Conservation (phyloP, 2,888 invertebrate genomes). For the Notodonta dromedarius region DNA sequence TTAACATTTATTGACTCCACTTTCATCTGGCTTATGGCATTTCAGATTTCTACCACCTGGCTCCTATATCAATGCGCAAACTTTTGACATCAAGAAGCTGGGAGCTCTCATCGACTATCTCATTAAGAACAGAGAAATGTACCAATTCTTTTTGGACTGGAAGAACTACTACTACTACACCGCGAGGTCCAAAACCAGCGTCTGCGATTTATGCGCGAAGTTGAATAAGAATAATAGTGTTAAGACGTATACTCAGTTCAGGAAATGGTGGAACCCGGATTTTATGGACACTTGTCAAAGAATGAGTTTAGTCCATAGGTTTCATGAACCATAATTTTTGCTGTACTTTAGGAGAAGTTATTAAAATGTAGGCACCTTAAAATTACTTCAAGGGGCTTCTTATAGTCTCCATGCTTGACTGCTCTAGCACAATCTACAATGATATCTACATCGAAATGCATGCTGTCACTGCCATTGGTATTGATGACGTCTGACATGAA, state of each 20-base stretch:
- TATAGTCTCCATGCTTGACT: no score
- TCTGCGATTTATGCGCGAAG: conserved; percentile 65
- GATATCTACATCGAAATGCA: no score
- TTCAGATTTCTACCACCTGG: conserved; percentile 71
- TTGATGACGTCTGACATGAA: no score
- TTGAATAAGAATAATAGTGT: conserved; percentile 45
- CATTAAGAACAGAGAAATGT: conserved; percentile 56
- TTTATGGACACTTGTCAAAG: conserved; percentile 55
- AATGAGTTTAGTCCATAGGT: conserved; percentile 43
- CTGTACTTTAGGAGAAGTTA: not conserved
- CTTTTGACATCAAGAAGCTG: conserved; percentile 61
- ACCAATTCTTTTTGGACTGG: conserved; percentile 71
- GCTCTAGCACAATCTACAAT: no score
- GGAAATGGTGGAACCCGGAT: conserved; percentile 68
- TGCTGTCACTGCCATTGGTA: no score
- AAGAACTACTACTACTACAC: conserved; percentile 66
- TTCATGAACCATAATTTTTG: conserved; percentile 24
- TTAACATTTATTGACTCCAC: no score
- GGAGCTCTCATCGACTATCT: conserved; percentile 67
- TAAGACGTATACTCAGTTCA: conserved; percentile 43
- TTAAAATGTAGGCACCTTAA: no score
- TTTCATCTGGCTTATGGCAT: conserved; percentile 14
- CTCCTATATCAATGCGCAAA: conserved; percentile 61
- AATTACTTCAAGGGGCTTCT: no score
- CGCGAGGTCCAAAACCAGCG: conserved; percentile 43